Evolutionary conservation across 2,888 invertebrate species (phyloP), one percentile per base, ranked within the genome.

Genomic region (Myopa testacea): DNA sequence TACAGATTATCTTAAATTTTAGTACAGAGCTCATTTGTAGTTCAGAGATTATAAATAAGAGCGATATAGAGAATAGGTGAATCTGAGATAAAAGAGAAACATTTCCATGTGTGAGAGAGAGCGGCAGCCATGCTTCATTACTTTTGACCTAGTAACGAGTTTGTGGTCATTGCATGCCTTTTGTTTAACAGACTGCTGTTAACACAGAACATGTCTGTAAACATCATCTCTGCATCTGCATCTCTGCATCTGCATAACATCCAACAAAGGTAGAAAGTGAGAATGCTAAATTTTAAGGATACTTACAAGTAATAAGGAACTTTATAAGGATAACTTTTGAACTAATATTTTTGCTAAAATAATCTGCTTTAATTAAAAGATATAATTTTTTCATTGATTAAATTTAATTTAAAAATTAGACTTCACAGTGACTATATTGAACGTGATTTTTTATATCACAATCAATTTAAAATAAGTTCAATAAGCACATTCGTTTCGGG

Each of bases 121-220:
- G 55, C 16, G 55, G 5, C 10, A 55, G 14, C 16, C 10, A 1
- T 12, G 5, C 55, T 55, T 55, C 55, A 16, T 37, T 79, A 83
- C 85, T 86, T 86, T 85, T 87, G 86, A 87, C 87, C 86, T 87
- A 87, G 83, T 87, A 86, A 86, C 85, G 58, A 71, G 37, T 38
- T 40, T 58, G 58, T 60, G 58, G 40, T 40, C n/a, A 68, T 16
- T 19, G 12, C 16, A 40, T 45, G n/a, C 34, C 37, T 58, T 16
- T 58, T 58, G 55, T 71, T 55, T 16, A 26, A 7, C 19, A 10
- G 19, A 5, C 34, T 71, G 19, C 37, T 71, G 70, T 26, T 52
- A 12, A n/a, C 45, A n/a, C 45, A 45, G 4, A 45, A 45, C 1
- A 45, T 45, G 45, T 45, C 45, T 45, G 45, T 45, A 45, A 26